Evolutionary conservation across 2,797 vertebrate genomes (phyloP).

Genomic region (Zenarchopterus dispar): DNA sequence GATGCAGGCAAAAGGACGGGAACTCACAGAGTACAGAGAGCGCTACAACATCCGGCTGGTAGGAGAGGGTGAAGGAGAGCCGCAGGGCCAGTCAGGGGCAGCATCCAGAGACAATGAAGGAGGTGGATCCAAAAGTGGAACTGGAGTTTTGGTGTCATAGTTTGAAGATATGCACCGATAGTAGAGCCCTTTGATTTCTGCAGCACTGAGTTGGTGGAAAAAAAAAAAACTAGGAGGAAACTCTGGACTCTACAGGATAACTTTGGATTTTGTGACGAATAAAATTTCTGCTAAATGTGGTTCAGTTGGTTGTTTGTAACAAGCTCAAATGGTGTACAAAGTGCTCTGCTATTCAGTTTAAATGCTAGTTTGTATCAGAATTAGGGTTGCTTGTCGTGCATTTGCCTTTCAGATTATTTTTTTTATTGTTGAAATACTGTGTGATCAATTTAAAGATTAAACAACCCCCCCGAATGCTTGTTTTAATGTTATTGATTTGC

Average conservation of each 20-base stretch:
- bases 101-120: slow-evolving; percentile 79
- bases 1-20: slow-evolving; percentile 91
- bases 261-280: slow-evolving; percentile 19
- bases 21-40: slow-evolving; percentile 93
- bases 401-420: slow-evolving; percentile 32
- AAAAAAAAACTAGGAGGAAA: slow-evolving; percentile 28
- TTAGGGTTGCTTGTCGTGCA: background rate
- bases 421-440: slow-evolving; percentile 27
- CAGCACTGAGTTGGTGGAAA: slow-evolving; percentile 39
- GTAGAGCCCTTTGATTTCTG: slow-evolving; percentile 52
- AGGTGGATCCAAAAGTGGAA: slow-evolving; percentile 83
- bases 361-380: slow-evolving; percentile 21
- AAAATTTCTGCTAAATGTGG: slow-evolving; percentile 19
- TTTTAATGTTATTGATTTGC: slow-evolving; percentile 9
- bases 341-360: slow-evolving; percentile 23
- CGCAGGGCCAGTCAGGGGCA: slow-evolving; percentile 71
- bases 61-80: slow-evolving; percentile 85
- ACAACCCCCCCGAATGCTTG: background rate
- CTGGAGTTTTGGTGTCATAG: slow-evolving; percentile 92
- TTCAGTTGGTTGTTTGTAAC: slow-evolving; percentile 8
- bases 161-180: slow-evolving; percentile 20
- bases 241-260: slow-evolving; percentile 13
- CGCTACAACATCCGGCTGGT: slow-evolving; percentile 94
- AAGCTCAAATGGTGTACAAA: slow-evolving; percentile 1
- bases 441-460: slow-evolving; percentile 32